phyloP scores from a whole-genome alignment of 2,113 vertebrate species.

The Plotosus lineatus region DNA sequence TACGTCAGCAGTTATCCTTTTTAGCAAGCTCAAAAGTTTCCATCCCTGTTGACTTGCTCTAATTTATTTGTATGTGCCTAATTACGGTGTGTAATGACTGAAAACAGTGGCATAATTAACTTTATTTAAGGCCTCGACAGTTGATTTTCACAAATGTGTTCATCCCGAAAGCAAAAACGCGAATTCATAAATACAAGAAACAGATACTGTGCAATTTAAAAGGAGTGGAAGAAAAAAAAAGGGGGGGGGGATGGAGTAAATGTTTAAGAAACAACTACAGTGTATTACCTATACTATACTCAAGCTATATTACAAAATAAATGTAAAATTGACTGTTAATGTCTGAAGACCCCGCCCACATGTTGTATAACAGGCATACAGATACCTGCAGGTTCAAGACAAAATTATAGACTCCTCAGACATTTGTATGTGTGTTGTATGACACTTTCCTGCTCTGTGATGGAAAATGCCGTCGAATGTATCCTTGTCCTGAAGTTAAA shows the following conservation, averaged over 20 bases:
- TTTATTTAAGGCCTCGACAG: slow-evolving; percentile 24
- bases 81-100: slow-evolving; percentile 36
- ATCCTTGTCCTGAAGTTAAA: too few species aligned
- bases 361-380: too few species aligned
- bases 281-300: too few species aligned
- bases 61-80: slow-evolving; percentile 37
- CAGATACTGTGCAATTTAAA: not conserved
- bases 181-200: not conserved
- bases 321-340: not conserved
- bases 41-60: slow-evolving; percentile 34
- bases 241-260: too few species aligned
- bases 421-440: too few species aligned
- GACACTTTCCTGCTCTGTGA: too few species aligned
- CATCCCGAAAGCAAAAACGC: not conserved
- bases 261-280: too few species aligned
- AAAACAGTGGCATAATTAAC: slow-evolving; percentile 33
- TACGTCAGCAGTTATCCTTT: slow-evolving; percentile 25
- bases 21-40: slow-evolving; percentile 28
- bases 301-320: too few species aligned
- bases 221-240: not conserved
- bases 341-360: too few species aligned
- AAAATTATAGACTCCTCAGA: too few species aligned
- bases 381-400: too few species aligned
- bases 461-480: too few species aligned
- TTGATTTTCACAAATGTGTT: slow-evolving; percentile 17